Percentiles rank a stretch among this genome's conserved stretches.
Evolutionary conservation across 53 echinoderm and acorn worm species (phyloP).

Genomic region (Zoroaster sp.): DNA sequence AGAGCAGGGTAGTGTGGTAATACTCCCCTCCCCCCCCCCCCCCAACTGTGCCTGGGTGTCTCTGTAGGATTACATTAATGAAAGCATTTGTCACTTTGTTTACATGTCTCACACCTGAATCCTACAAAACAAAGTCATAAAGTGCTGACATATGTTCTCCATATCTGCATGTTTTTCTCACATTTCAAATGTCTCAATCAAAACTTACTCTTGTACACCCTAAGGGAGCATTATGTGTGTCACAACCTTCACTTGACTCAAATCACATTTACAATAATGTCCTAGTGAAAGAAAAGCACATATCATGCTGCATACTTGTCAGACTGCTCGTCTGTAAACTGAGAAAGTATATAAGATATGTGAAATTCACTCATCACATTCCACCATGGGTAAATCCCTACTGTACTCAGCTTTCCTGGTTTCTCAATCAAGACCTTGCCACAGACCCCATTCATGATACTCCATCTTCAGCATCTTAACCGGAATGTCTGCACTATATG

Average conservation of each 20-base stretch:
- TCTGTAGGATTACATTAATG: no score
- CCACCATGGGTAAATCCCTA: neutral
- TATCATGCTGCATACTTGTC: neutral
- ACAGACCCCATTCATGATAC: neutral
- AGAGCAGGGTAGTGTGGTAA: no score
- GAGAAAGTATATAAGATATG: neutral
- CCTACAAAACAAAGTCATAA: neutral
- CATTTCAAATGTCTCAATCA: neutral
- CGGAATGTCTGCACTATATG: constrained; percentile 6
- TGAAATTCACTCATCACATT: constrained; percentile 28
- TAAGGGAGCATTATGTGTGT: neutral
- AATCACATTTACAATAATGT: constrained; percentile 3
- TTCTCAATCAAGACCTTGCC: neutral
- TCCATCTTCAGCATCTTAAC: constrained; percentile 10
- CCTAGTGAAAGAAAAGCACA: neutral
- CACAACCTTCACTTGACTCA: constrained; percentile 7
- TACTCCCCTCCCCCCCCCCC: no score
- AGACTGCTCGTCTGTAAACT: neutral
- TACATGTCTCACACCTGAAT: neutral
- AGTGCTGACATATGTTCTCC: neutral
- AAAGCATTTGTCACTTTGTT: neutral
- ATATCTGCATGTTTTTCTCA: neutral
- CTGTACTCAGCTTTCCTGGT: neutral
- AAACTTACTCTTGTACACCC: neutral
- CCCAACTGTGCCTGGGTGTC: no score